phyloP scores from a whole-genome alignment of 2,797 vertebrate species.

The Sciurus carolinensis region DNA sequence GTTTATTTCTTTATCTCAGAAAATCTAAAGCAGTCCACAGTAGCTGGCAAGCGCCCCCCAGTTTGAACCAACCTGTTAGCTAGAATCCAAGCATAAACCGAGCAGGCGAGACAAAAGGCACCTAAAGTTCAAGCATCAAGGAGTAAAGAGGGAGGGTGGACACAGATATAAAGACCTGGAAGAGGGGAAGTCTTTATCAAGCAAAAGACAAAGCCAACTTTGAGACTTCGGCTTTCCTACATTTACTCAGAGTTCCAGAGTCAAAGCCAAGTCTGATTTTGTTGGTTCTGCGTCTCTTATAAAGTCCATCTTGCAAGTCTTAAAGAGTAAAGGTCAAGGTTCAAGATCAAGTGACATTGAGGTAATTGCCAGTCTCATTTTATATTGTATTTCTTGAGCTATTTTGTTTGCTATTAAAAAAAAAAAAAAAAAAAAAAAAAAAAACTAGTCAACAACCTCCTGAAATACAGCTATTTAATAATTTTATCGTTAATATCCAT shows the following conservation, averaged over 20 bases:
- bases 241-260: slow-evolving; percentile 88
- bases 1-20: slow-evolving; percentile 98
- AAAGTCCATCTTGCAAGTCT: slow-evolving; percentile 95
- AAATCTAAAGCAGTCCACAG: slow-evolving; percentile 95
- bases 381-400: slow-evolving; percentile 91
- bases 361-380: slow-evolving; percentile 92
- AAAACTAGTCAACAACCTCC: slow-evolving; percentile 37
- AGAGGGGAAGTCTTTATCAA: slow-evolving; percentile 90
- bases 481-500: slow-evolving; percentile 69
- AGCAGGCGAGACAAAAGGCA: slow-evolving; percentile 92
- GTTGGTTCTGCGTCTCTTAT: slow-evolving; percentile 87
- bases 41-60: slow-evolving; percentile 93
- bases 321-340: slow-evolving; percentile 95
- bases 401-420: slow-evolving; percentile 76
- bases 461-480: slow-evolving; percentile 70
- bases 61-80: slow-evolving; percentile 95
- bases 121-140: slow-evolving; percentile 93
- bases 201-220: slow-evolving; percentile 92
- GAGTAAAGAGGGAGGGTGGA: slow-evolving; percentile 93
- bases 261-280: slow-evolving; percentile 93
- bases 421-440: slow-evolving; percentile 52
- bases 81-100: slow-evolving; percentile 91
- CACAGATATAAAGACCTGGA: slow-evolving; percentile 93
- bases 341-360: slow-evolving; percentile 95
- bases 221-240: slow-evolving; percentile 94